Evolutionary conservation across 2,113 vertebrate species (phyloP), one percentile per base, ranked within the genome.

Genomic region (Melanostigma gelatinosum): DNA sequence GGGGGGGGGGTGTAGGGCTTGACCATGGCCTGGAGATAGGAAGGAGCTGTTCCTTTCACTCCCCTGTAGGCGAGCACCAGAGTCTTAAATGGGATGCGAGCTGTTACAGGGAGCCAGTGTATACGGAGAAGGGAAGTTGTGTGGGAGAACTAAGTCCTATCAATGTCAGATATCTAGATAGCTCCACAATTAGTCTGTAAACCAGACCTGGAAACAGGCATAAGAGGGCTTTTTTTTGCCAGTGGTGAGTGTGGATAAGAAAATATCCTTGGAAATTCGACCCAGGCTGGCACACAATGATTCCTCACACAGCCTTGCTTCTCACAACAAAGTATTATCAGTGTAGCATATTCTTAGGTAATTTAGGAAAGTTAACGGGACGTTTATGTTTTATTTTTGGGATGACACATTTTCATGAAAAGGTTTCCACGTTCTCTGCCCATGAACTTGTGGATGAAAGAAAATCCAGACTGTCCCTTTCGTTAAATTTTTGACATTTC

Each of bases 101-200:
- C 32, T 3, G 3, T 32, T 32, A 32, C 32, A 32, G 32, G 32
- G 32, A 32, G 32, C 32, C 32, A 32, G 32, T 32, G 32, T 32
- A 32, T 3, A 32, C 32, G 32, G 32, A 32, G 32, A 32, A 32
- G 32, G 32, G 3, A 32, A 32, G 32, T 32, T 32, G 32, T 32
- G 32, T 32, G 32, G 32, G 32, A 32, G 32, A 32, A 32, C 32
- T 50, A 67, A 72, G 52, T 48, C 11, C 18, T 57, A 46, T 74
- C 62, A 27, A 34, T 78, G 79, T 85, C 68, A 78, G 50, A 77
- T 78, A 72, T 79, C 50, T 12, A 12, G 46, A 75, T 77, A 46
- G 42, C 63, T 42, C 42, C 57, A 83, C 66, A 75, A 65, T 87
- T 90, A 82, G 74, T 67, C 29, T 64, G 65, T 63, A 18, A 68